phyloP scores from a whole-genome alignment of 2,888 invertebrate genomes.

The Antheraea yamamai region DNA sequence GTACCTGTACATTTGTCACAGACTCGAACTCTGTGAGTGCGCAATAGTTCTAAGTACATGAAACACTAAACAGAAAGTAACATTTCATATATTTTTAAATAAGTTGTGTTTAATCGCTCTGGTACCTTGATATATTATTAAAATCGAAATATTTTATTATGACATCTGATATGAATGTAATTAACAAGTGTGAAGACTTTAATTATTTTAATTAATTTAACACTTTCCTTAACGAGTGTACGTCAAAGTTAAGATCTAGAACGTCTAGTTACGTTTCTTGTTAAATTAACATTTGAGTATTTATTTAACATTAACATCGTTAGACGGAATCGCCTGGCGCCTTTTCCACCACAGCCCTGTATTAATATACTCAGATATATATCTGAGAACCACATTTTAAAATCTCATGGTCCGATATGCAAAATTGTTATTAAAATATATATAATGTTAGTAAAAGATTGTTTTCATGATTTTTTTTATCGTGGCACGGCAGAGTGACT shows the following conservation, averaged over 20 bases:
- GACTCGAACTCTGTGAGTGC: too few species aligned
- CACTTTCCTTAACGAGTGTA: background rate
- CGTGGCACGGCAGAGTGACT: too few species aligned
- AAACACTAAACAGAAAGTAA: too few species aligned
- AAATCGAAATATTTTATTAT: background rate
- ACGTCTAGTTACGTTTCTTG: slow-evolving; percentile 8
- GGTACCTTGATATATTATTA: too few species aligned
- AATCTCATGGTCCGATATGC: background rate
- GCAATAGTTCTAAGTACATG: too few species aligned
- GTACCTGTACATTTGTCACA: too few species aligned
- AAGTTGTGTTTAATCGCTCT: too few species aligned
- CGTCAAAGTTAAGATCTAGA: slow-evolving; percentile 13
- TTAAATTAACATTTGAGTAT: slow-evolving; percentile 12
- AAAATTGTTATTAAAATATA: background rate
- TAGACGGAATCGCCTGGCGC: slow-evolving; percentile 6
- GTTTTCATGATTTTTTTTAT: too few species aligned
- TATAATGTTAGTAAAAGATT: too few species aligned
- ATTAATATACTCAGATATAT: background rate
- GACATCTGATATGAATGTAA: background rate
- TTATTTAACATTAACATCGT: slow-evolving; percentile 14
- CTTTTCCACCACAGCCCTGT: background rate
- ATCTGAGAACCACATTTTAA: background rate
- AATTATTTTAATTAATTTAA: background rate
- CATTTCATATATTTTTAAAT: too few species aligned
- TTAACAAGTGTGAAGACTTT: background rate